Percentiles rank a stretch among this genome's conserved stretches.
Evolutionary conservation across 2,888 invertebrate genomes (phyloP).

Genomic region (Abrostola triplasia): DNA sequence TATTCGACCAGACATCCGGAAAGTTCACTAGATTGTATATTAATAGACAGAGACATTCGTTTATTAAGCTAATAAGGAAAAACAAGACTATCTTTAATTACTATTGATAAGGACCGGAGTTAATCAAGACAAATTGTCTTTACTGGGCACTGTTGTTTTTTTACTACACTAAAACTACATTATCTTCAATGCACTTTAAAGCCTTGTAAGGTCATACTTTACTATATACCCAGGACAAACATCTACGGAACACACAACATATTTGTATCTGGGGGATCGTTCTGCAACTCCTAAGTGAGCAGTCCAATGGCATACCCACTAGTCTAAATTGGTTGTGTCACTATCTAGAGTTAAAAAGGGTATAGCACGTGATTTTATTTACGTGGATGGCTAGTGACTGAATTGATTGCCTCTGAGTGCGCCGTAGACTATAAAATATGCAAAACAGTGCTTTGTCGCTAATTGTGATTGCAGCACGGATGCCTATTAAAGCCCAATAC

Average conservation of each 20-base stretch:
- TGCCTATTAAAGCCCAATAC: too few species aligned
- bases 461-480: not conserved
- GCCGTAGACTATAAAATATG: not conserved
- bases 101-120: not conserved
- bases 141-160: too few species aligned
- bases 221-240: too few species aligned
- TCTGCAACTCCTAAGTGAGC: too few species aligned
- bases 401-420: not conserved
- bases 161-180: too few species aligned
- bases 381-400: not conserved
- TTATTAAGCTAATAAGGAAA: constrained; percentile 23
- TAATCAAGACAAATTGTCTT: too few species aligned
- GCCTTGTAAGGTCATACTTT: too few species aligned
- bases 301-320: too few species aligned
- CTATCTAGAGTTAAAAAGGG: not conserved
- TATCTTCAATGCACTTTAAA: too few species aligned
- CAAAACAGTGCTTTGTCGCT: constrained; percentile 4
- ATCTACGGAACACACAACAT: too few species aligned
- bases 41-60: constrained; percentile 8
- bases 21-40: constrained; percentile 19
- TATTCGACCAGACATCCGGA: constrained; percentile 25
- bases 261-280: too few species aligned
- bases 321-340: not conserved
- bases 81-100: constrained; percentile 39
- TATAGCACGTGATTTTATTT: not conserved